Conservation (phyloP, 1,140 invertebrate species). For the Dendrolimus kikuchii region DNA sequence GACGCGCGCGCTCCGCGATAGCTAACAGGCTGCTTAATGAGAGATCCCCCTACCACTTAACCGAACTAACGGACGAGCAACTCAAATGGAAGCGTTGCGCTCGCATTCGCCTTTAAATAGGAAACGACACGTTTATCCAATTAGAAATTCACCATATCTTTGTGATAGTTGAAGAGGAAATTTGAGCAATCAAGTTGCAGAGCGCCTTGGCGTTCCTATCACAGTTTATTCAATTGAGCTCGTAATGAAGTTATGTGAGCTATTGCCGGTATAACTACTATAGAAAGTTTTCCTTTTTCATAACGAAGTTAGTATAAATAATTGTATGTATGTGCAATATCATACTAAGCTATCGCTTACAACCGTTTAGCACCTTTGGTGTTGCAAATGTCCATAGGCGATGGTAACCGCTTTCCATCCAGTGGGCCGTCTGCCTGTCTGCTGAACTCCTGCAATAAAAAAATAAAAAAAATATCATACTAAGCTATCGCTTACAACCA, state of each 20-base stretch:
- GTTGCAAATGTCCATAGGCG: too few relatives aligned
- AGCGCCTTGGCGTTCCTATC: conserved; percentile 66
- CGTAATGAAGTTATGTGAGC: conserved; percentile 66
- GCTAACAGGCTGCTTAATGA: conserved; percentile 19
- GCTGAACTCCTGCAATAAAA: too few relatives aligned
- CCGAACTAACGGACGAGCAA: background rate
- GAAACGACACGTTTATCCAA: conserved; percentile 72
- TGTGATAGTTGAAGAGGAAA: conserved; percentile 71
- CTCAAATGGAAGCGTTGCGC: conserved; percentile 48
- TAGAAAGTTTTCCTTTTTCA: too few relatives aligned
- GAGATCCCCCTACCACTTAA: conserved; percentile 16
- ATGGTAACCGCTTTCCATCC: too few relatives aligned
- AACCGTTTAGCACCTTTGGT: too few relatives aligned
- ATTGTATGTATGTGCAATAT: too few relatives aligned
- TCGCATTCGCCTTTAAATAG: conserved; percentile 67
- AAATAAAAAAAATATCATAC: too few relatives aligned
- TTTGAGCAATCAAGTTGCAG: conserved; percentile 69
- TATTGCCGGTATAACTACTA: conserved; percentile 38
- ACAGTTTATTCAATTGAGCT: conserved; percentile 71
- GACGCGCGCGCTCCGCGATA: conserved; percentile 50
- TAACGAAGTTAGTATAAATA: too few relatives aligned
- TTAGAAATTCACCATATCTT: conserved; percentile 73
- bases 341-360: too few relatives aligned
- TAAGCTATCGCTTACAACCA: too few relatives aligned
- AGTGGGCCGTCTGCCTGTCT: too few relatives aligned